Base-by-base conservation (phyloP, 53 echinoderm and acorn worm species). In the Patiria pectinifera region DNA sequence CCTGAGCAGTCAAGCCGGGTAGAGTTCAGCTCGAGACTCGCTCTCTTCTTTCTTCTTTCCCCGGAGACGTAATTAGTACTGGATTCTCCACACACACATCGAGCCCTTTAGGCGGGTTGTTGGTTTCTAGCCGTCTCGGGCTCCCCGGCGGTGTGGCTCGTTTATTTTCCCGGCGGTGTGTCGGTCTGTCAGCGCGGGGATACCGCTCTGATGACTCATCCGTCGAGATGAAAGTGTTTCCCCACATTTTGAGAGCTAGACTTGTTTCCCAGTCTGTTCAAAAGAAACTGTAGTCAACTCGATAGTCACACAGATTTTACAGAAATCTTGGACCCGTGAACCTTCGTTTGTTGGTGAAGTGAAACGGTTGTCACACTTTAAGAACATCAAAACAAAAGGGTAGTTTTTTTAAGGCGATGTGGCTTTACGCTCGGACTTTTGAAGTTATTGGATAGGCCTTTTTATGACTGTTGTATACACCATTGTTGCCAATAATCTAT, bases 121-220 rank as follows among this genome's bases (percentile, higher is more conserved):
- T 45, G 10, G 44, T 16, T 25, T 5, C 60, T 22, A 6, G 3
- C 11, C 24, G 59, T n/a, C 59, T 48, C 19, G 6, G 3, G 16
- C 5, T 7, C 15, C 85, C 85, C 71, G 48, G 69, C 25, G 86
- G 86, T 46, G 74, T 45, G 66, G 66, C n/a, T 71, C 48, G 86
- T 71, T 45, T 35, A 44, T 78, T 78, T 86, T 26, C 82, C 82
- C 82, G 71, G 48, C 59, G 86, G 76, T 86, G 72, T 75, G 75
- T 81, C 80, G 69, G 45, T 60, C 90, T 81, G 66, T 90, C 90
- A 90, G 69, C 90, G 69, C 90, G 89, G 89, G 76, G 90, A 82
- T 90, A 22, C 90, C 90, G 81, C 61, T n/a, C 66, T 6, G n/a
- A 62, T 90, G 90, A 90, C 61, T 90, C 90, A 90, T 90, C 90